Conservation (phyloP, 2,797 vertebrate genomes). For the Schizopygopsis malacanthus region DNA sequence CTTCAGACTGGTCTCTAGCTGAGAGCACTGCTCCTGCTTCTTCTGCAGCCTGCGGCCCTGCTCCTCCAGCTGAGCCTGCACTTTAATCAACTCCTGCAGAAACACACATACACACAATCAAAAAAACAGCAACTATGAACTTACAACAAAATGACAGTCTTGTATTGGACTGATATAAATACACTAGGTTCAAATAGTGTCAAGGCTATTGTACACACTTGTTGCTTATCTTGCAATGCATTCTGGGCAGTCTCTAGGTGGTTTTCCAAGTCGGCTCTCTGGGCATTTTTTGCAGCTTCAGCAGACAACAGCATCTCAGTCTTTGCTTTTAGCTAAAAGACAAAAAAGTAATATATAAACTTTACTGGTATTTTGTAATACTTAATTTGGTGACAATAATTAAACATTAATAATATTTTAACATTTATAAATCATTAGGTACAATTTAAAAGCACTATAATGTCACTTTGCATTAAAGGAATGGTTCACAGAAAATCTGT, state of each 20-base stretch:
- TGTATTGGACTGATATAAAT: background rate
- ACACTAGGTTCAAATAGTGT: background rate
- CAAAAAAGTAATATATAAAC: slow-evolving; percentile 26
- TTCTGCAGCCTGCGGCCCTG: slow-evolving; percentile 84
- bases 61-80: slow-evolving; percentile 85
- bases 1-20: slow-evolving; percentile 88
- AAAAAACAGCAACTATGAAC: background rate
- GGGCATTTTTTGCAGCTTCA: slow-evolving; percentile 93
- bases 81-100: slow-evolving; percentile 89
- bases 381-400: background rate
- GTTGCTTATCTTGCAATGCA: slow-evolving; percentile 96
- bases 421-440: background rate
- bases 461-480: background rate
- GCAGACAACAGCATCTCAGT: slow-evolving; percentile 93
- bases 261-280: slow-evolving; percentile 94
- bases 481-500: background rate
- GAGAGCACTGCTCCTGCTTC: slow-evolving; percentile 86
- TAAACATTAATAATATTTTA: background rate
- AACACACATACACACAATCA: background rate
- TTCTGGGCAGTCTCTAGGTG: slow-evolving; percentile 94
- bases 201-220: slow-evolving; percentile 74
- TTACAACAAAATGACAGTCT: background rate
- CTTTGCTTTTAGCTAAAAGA: slow-evolving; percentile 92
- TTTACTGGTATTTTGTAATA: background rate
- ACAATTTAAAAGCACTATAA: background rate